Percentiles rank a stretch among this genome's conserved stretches.
Evolutionary conservation across 2,797 vertebrate species (phyloP).

Genomic region (Schizopygopsis malacanthus): DNA sequence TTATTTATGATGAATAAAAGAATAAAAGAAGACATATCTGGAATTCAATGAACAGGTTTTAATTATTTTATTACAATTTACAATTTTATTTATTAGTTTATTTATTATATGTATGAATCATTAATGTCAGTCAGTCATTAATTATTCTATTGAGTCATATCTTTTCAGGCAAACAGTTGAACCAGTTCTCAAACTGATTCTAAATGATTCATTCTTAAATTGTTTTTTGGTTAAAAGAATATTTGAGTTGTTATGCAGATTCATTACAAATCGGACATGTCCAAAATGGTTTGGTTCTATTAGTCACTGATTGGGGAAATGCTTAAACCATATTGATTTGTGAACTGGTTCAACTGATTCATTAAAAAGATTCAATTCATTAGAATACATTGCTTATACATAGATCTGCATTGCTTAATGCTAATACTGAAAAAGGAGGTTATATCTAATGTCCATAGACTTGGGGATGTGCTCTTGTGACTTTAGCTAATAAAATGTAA

Average conservation of each 20-base stretch:
- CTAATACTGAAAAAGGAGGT: not conserved
- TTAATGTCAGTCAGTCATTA: not conserved
- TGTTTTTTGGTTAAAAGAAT: not conserved
- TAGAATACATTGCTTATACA: not conserved
- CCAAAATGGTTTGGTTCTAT: no score
- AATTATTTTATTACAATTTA: no score
- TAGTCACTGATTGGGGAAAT: not conserved
- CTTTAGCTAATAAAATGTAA: not conserved
- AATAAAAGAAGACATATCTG: not conserved
- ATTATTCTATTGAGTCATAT: not conserved
- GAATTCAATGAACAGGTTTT: not conserved
- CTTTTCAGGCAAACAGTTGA: no score
- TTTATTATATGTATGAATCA: no score
- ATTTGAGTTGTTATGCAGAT: not conserved
- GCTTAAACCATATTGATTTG: not conserved
- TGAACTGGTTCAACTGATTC: not conserved
- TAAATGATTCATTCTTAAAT: no score
- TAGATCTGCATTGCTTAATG: not conserved
- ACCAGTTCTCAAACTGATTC: no score
- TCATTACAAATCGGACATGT: not conserved
- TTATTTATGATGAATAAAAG: not conserved
- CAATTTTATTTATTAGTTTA: no score
- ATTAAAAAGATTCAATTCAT: not conserved
- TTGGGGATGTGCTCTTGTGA: not conserved
- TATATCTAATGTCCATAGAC: not conserved